A percentile compares a stretch with the other conserved stretches of the same genome.
Conservation (phyloP, 2,888 invertebrate species). For the Dione vanillae region DNA sequence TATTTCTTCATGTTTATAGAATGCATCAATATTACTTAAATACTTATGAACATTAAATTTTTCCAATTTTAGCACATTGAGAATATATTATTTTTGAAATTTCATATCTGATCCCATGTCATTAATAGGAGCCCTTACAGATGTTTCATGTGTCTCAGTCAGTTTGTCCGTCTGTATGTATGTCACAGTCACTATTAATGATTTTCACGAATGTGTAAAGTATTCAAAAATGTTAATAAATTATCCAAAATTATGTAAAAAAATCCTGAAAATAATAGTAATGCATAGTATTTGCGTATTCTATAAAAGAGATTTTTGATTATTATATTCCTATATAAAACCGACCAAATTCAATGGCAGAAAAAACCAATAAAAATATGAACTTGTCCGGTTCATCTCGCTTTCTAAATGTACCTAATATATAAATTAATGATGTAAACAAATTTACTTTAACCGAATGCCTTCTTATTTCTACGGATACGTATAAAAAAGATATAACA, state of each 20-base stretch:
- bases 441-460: too few species aligned
- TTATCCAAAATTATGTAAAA: not conserved
- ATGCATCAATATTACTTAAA: slow-evolving; percentile 18
- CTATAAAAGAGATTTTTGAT: not conserved
- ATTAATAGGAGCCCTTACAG: too few species aligned
- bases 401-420: not conserved
- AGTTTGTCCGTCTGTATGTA: too few species aligned
- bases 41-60: not conserved
- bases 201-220: too few species aligned
- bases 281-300: slow-evolving; percentile 21
- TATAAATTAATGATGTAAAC: too few species aligned
- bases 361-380: slow-evolving; percentile 29
- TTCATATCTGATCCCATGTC: not conserved
- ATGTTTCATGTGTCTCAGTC: too few species aligned
- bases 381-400: slow-evolving; percentile 34
- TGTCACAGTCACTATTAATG: too few species aligned
- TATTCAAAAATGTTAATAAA: not conserved
- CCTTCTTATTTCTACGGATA: too few species aligned
- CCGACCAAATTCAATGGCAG: slow-evolving; percentile 32
- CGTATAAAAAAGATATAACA: too few species aligned
- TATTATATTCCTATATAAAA: slow-evolving; percentile 17
- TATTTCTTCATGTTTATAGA: slow-evolving; percentile 55
- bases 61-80: not conserved
- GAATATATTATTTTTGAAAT: not conserved
- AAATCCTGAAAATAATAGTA: not conserved